These are phyloP conservation scores for Vanessa cardui DNA, from an alignment of 2,888 invertebrate genomes.

Conservation along the genomic window DNA sequence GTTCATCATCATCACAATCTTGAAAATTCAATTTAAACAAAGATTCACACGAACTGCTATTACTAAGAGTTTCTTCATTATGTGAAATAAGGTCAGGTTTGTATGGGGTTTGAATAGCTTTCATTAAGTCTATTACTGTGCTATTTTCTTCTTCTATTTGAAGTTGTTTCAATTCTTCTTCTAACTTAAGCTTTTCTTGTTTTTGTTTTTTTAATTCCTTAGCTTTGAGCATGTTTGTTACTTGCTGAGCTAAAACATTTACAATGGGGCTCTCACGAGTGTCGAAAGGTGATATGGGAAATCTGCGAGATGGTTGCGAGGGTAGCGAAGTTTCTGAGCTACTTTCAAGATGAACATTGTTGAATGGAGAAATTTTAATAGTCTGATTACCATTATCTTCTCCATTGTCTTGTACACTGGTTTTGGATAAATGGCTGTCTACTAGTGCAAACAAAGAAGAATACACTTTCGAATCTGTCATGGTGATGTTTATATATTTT, in stretches of 20 bases:
- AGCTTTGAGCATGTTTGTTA: constrained; percentile 70
- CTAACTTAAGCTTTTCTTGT: constrained; percentile 52
- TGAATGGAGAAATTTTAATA: constrained; percentile 46
- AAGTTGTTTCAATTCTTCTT: constrained; percentile 51
- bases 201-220: constrained; percentile 61
- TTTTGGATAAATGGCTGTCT: constrained; percentile 69
- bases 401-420: constrained; percentile 51
- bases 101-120: constrained; percentile 55
- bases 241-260: constrained; percentile 60
- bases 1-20: constrained; percentile 45
- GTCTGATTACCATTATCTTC: constrained; percentile 43
- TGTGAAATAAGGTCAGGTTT: constrained; percentile 34
- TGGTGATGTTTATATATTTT: constrained; percentile 41
- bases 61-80: constrained; percentile 47
- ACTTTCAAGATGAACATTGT: constrained; percentile 40
- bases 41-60: constrained; percentile 61
- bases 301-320: constrained; percentile 49
- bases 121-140: constrained; percentile 64
- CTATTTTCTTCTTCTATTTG: constrained; percentile 53
- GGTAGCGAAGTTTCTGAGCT: constrained; percentile 54
- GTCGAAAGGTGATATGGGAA: constrained; percentile 58
- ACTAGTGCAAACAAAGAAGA: constrained; percentile 67
- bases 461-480: constrained; percentile 66
- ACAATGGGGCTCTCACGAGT: constrained; percentile 55
- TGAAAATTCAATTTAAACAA: constrained; percentile 52